Percentiles rank a stretch among this genome's conserved stretches.
Evolutionary conservation across 2,797 vertebrate species (phyloP).

Genomic region (Poecilia picta): DNA sequence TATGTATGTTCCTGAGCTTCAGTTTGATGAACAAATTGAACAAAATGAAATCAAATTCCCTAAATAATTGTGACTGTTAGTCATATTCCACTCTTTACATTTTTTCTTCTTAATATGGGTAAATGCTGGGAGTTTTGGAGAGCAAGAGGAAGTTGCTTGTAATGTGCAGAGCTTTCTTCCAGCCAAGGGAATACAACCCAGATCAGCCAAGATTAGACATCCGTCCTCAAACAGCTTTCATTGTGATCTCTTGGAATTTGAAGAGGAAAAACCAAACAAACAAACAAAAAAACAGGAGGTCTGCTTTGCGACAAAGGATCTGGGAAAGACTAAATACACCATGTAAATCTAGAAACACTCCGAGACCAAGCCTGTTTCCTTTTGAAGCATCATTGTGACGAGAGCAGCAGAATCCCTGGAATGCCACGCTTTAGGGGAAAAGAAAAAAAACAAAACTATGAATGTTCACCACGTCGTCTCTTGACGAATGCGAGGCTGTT

Average conservation of each 20-base stretch:
- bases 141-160: constrained; percentile 50
- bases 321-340: constrained; percentile 53
- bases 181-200: constrained; percentile 54
- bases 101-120: constrained; percentile 11
- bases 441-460: constrained; percentile 26
- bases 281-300: constrained; percentile 29
- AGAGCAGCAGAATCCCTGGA: constrained; percentile 67
- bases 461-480: constrained; percentile 29
- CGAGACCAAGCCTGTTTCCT: constrained; percentile 41
- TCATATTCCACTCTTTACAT: too few species aligned
- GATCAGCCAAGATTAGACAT: constrained; percentile 66
- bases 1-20: neutral
- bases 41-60: neutral
- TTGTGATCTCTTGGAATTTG: constrained; percentile 60
- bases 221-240: constrained; percentile 70
- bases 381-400: constrained; percentile 49
- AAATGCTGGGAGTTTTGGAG: constrained; percentile 25
- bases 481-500: constrained; percentile 23
- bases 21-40: neutral
- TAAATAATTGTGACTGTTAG: neutral
- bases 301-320: constrained; percentile 43
- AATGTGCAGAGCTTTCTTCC: constrained; percentile 46
- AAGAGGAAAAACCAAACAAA: constrained; percentile 51
- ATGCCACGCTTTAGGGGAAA: constrained; percentile 54
- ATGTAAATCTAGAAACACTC: constrained; percentile 61